A percentile compares a stretch with the other conserved stretches of the same genome.
Evolutionary conservation across 2,797 vertebrate species (phyloP).

Genomic region (Chelidonichthys spinosus): DNA sequence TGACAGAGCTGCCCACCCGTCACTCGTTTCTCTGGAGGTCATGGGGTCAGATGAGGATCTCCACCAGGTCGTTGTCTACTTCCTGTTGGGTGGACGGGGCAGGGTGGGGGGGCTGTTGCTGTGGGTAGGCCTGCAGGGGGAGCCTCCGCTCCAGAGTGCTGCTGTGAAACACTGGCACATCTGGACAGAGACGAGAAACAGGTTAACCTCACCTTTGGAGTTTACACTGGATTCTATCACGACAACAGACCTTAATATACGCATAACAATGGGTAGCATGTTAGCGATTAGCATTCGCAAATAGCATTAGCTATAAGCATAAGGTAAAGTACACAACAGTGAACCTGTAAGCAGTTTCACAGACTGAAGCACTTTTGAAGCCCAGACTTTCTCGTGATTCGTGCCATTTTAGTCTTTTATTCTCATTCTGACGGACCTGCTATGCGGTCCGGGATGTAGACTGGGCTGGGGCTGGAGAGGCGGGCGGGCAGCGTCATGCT

Average conservation of each 20-base stretch:
- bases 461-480: constrained; percentile 86
- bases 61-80: constrained; percentile 94
- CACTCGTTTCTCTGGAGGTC: neutral
- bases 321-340: no score
- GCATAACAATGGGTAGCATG: no score
- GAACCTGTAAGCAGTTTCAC: no score
- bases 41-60: constrained; percentile 94
- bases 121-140: constrained; percentile 85
- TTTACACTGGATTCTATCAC: no score
- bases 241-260: no score
- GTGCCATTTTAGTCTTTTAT: no score
- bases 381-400: no score
- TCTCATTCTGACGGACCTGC: constrained; percentile 80
- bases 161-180: constrained; percentile 87
- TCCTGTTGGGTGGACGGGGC: constrained; percentile 79
- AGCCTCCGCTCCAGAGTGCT: constrained; percentile 91
- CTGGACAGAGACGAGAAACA: constrained; percentile 63
- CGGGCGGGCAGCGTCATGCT: constrained; percentile 81
- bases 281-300: no score
- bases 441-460: constrained; percentile 90
- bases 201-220: neutral
- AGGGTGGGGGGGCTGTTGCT: constrained; percentile 80
- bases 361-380: no score
- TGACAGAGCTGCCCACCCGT: constrained; percentile 2
- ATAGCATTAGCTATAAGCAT: no score